These are phyloP conservation scores for Steinernema scapterisci DNA, from an alignment of 2,888 invertebrate species.

Conservation along the genomic window DNA sequence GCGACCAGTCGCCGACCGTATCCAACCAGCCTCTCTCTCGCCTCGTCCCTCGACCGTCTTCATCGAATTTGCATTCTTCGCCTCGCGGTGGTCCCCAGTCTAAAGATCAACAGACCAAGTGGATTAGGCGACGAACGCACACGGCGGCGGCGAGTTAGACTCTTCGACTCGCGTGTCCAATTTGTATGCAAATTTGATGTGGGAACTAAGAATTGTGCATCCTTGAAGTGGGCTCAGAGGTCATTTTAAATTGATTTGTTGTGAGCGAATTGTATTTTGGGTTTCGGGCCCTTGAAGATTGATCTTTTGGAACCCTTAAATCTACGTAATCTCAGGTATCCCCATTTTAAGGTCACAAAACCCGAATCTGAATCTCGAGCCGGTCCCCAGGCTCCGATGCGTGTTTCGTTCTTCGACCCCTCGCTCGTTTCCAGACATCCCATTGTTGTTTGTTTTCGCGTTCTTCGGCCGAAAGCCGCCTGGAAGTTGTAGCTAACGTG, in stretches of 20 bases:
- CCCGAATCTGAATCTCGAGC: too few species aligned
- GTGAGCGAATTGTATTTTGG: neutral
- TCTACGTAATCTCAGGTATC: too few species aligned
- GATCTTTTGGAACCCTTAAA: too few species aligned
- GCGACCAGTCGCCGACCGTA: neutral
- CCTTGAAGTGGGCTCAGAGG: neutral
- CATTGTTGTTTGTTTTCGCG: too few species aligned
- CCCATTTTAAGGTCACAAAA: too few species aligned
- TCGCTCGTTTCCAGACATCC: too few species aligned
- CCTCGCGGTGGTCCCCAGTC: neutral
- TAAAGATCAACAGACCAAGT: conserved; percentile 27
- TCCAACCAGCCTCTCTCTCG: neutral
- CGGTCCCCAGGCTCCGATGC: too few species aligned
- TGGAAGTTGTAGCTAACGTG: too few species aligned
- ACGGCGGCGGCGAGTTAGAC: neutral
- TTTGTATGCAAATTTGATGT: conserved; percentile 26
- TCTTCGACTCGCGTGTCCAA: neutral
- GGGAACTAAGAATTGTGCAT: neutral
- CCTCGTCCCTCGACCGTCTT: too few species aligned
- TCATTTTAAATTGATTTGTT: too few species aligned
- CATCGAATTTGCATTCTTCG: conserved; percentile 19
- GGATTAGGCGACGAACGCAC: conserved; percentile 1
- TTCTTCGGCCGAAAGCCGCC: too few species aligned
- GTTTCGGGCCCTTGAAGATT: neutral
- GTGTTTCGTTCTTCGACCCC: too few species aligned